Conservation (phyloP, 2,113 vertebrate genomes). For the Eublepharis macularius region DNA sequence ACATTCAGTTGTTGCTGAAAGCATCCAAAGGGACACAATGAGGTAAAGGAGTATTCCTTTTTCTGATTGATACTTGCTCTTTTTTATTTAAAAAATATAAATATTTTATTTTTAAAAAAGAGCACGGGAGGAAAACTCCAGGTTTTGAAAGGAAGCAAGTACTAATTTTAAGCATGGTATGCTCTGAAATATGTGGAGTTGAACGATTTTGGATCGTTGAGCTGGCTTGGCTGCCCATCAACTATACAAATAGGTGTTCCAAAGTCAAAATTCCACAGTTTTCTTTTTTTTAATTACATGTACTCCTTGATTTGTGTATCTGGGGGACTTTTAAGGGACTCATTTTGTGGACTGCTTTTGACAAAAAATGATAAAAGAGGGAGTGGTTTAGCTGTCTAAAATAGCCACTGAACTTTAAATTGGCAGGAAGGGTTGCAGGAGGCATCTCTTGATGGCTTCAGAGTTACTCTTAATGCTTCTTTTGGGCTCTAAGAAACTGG, state of each 20-base stretch:
- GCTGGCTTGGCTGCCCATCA: not conserved
- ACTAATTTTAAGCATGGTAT: not conserved
- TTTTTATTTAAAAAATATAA: no score
- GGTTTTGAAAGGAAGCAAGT: not conserved
- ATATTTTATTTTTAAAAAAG: no score
- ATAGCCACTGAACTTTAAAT: not conserved
- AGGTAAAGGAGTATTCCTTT: conserved; percentile 67
- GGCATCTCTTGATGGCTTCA: not conserved
- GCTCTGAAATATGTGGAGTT: no score
- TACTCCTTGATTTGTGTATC: not conserved
- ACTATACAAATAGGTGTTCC: not conserved
- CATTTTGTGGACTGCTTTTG: not conserved
- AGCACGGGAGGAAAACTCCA: not conserved
- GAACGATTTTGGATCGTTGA: not conserved
- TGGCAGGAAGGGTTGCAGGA: not conserved
- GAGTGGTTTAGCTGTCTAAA: not conserved
- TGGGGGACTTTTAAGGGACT: not conserved
- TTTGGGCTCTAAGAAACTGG: not conserved
- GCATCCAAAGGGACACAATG: conserved; percentile 64
- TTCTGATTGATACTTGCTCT: conserved; percentile 45
- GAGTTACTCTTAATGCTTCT: not conserved
- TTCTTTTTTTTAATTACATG: not conserved
- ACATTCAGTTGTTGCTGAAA: conserved; percentile 61
- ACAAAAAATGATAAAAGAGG: not conserved
- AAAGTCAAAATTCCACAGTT: not conserved